Evolutionary conservation across 1,140 invertebrate species (phyloP).

Genomic region (Coelopa frigida): DNA sequence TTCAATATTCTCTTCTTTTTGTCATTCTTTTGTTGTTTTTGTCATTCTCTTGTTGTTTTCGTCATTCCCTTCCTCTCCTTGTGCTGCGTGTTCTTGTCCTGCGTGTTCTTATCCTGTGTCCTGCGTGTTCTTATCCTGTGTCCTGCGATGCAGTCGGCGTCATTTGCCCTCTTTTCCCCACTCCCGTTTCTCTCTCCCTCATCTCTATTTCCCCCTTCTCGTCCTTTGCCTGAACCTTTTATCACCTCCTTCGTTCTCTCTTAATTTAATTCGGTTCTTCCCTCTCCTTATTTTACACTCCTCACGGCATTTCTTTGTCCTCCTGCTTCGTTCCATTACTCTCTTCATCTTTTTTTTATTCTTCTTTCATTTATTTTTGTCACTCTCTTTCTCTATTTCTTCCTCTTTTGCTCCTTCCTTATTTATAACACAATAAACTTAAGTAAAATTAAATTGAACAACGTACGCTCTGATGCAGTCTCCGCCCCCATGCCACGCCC

Average conservation of each 20-base stretch:
- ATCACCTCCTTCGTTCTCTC: neutral
- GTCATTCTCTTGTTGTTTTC: conserved; percentile 1
- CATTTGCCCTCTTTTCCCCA: neutral
- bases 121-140: neutral
- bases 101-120: neutral
- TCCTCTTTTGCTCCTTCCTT: neutral
- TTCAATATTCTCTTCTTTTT: neutral
- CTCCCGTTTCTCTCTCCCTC: neutral
- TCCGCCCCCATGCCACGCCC: too few species aligned
- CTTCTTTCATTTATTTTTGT: neutral
- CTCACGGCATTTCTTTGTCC: neutral
- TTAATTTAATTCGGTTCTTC: neutral
- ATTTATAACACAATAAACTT: too few species aligned
- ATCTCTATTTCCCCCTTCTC: neutral
- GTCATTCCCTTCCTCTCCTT: neutral
- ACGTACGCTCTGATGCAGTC: too few species aligned
- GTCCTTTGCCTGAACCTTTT: neutral
- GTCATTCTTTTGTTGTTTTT: neutral
- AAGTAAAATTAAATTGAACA: too few species aligned
- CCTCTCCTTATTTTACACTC: neutral
- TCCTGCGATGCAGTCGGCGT: too few species aligned
- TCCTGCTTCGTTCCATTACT: neutral
- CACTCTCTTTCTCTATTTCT: neutral
- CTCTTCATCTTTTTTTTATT: neutral
- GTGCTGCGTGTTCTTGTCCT: neutral